Base-by-base conservation (phyloP, 2,888 invertebrate species). In the Eupithecia vulgata region DNA sequence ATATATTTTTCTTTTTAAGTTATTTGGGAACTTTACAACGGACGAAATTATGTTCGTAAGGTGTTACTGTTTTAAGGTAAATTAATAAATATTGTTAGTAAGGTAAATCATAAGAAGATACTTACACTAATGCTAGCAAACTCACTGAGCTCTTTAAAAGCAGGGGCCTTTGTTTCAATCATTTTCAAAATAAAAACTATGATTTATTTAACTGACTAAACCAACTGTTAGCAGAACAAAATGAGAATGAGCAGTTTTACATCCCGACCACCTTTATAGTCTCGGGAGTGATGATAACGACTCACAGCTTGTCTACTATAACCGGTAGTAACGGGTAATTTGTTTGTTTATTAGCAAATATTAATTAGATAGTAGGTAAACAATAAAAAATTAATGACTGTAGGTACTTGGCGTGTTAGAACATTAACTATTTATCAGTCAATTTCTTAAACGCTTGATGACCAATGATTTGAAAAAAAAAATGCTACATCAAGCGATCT, bases 71-170 rank as follows among this genome's bases (percentile, higher is more conserved):
- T n/a, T n/a, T n/a, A n/a, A n/a, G n/a, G n/a, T n/a, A n/a, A n/a
- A n/a, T n/a, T n/a, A n/a, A n/a, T n/a, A n/a, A n/a, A n/a, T n/a
- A n/a, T n/a, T n/a, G n/a, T n/a, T n/a, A 5, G 15, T 2, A 12
- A 17, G 17, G 4, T 52, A 40, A 30, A 68, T 21, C 4, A 37
- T 21, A 64, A 68, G 10, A 40, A 37, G 71, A 75, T 69, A 89
- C 94, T 91, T 82, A 94, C 95, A 75, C 89, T 88, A 42, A 83
- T 75, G 61, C 93, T 92, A 65, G 90, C 91, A 35, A 95, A 87
- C 79, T 95, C 95, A 79, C 94, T 93, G 2, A 95, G 83, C 73
- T 95, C 93, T 5, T 91, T 88, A 81, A 93, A 95, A 76, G 88
- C 88, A 1, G 91, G 92, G n/a, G 78, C 73, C 67, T 81, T 85